A percentile compares a stretch with the other conserved stretches of the same genome.
phyloP scores from a whole-genome alignment of 2,113 vertebrate genomes.

The Leptobrachium ailaonicum region DNA sequence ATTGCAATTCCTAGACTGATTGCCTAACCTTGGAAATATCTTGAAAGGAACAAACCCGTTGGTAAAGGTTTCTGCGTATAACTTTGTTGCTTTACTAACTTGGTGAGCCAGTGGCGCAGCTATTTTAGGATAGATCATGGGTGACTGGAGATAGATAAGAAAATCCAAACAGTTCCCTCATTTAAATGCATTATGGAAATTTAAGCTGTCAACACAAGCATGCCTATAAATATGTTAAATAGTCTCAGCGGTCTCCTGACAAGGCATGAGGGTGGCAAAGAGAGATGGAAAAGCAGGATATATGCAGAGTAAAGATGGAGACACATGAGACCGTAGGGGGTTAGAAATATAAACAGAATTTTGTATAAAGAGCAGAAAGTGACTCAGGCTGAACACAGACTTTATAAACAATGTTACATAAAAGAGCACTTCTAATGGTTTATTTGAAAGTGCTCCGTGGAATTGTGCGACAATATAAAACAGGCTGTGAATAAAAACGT shows the following conservation, averaged over 20 bases:
- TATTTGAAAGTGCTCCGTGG: too few relatives aligned
- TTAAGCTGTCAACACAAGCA: slow-evolving; percentile 46
- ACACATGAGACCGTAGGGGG: neutral
- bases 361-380: neutral
- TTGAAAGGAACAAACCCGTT: neutral
- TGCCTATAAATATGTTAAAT: slow-evolving; percentile 49
- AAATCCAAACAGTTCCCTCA: slow-evolving; percentile 42
- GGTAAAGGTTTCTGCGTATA: slow-evolving; percentile 3
- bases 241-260: slow-evolving; percentile 44
- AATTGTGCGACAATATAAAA: too few relatives aligned
- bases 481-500: too few relatives aligned
- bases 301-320: slow-evolving; percentile 15
- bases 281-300: slow-evolving; percentile 19
- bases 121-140: slow-evolving; percentile 42
- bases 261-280: slow-evolving; percentile 37
- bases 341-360: neutral
- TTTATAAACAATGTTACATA: neutral
- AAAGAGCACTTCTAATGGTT: too few relatives aligned
- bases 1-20: neutral
- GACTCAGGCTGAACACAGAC: neutral
- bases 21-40: neutral
- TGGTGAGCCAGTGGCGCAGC: slow-evolving; percentile 30
- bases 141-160: slow-evolving; percentile 45
- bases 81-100: slow-evolving; percentile 29
- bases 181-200: slow-evolving; percentile 51